A percentile compares a stretch with the other conserved stretches of the same genome.
Conservation (phyloP, 2,797 vertebrate species). For the Remorina albescens region DNA sequence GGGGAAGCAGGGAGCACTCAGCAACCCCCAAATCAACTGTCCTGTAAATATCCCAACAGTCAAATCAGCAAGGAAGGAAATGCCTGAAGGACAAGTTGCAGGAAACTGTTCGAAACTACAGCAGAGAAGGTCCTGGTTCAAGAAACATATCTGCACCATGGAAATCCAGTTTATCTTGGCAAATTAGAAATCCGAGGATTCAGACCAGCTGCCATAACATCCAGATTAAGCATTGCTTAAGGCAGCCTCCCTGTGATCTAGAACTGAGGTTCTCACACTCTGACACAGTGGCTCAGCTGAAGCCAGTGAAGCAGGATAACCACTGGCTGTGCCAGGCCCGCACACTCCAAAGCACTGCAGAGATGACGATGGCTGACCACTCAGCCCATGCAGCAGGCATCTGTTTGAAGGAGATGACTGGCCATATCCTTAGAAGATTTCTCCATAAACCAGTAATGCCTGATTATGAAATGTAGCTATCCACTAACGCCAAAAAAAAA, state of each 20-base stretch:
- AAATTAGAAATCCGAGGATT: conserved; percentile 59
- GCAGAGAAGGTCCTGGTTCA: conserved; percentile 45
- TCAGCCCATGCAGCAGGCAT: conserved; percentile 55
- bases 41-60: conserved; percentile 37
- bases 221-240: conserved; percentile 67
- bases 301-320: conserved; percentile 74
- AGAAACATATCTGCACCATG: conserved; percentile 53
- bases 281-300: conserved; percentile 73
- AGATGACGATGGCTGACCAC: conserved; percentile 56
- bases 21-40: conserved; percentile 33
- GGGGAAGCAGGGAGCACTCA: conserved; percentile 52
- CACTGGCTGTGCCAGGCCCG: conserved; percentile 67
- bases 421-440: conserved; percentile 34
- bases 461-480: conserved; percentile 22
- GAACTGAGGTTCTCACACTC: conserved; percentile 62
- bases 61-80: conserved; percentile 38
- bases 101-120: conserved; percentile 41
- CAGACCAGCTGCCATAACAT: conserved; percentile 69
- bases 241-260: conserved; percentile 61
- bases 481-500: not conserved
- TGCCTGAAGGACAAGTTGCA: conserved; percentile 22
- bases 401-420: conserved; percentile 51
- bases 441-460: conserved; percentile 6
- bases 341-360: conserved; percentile 66
- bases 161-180: conserved; percentile 68